phyloP scores from a whole-genome alignment of 1,140 invertebrate genomes.

The Pseudomyrmex cubaensis region DNA sequence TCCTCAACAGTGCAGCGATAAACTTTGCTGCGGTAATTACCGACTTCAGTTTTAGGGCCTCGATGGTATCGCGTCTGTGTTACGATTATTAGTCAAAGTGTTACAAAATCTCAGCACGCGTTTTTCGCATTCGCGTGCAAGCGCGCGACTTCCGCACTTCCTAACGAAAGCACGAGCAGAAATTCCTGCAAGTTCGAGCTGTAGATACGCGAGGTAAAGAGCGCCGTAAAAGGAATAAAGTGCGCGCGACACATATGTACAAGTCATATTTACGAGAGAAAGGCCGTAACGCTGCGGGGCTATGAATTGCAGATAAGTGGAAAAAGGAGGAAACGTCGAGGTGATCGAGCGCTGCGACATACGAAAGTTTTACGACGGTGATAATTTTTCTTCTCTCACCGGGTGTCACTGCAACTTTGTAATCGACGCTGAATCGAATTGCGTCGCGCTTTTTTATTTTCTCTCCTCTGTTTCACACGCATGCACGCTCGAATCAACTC shows the following conservation, averaged over 20 bases:
- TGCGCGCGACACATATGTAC: conserved; percentile 12
- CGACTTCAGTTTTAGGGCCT: conserved; percentile 13
- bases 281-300: conserved; percentile 12
- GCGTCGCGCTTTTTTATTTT: background rate
- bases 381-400: conserved; percentile 17
- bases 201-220: conserved; percentile 3
- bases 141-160: background rate
- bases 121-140: conserved; percentile 34
- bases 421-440: conserved; percentile 2
- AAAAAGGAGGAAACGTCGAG: conserved; percentile 29
- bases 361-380: conserved; percentile 37
- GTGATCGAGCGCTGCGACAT: conserved; percentile 4
- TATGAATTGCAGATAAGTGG: conserved; percentile 52
- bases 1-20: background rate
- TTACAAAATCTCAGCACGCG: conserved; percentile 45
- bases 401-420: background rate
- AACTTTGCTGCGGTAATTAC: conserved; percentile 39
- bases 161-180: conserved; percentile 23
- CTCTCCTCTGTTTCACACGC: background rate
- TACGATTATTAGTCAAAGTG: conserved; percentile 37
- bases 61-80: conserved; percentile 24
- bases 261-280: conserved; percentile 48
- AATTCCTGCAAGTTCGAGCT: conserved; percentile 21
- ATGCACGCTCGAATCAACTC: conserved; percentile 7
- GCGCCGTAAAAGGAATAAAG: conserved; percentile 42